Evolutionary conservation across 2,888 invertebrate species (phyloP).

Genomic region (Cataglyphis livida): DNA sequence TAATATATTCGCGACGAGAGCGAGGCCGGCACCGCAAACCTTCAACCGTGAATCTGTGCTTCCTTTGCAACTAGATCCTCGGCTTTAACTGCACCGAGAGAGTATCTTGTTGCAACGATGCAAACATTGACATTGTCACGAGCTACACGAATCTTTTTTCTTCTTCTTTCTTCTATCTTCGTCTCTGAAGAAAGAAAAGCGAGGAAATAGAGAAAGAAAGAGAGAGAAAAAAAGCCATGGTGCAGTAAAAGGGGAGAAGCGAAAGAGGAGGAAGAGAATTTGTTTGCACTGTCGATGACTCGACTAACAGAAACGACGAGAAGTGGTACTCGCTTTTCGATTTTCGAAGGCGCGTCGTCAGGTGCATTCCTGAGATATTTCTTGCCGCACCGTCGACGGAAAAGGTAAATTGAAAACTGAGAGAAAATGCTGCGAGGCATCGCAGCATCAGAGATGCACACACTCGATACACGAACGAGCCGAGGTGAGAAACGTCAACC

Average conservation of each 20-base stretch:
- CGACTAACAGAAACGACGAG: conserved; percentile 75
- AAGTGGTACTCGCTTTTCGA: conserved; percentile 53
- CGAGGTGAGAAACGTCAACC: conserved; percentile 47
- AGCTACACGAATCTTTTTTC: conserved; percentile 64
- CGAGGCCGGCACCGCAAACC: conserved; percentile 70
- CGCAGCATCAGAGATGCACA: not conserved
- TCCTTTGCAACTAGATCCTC: conserved; percentile 71
- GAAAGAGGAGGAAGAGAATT: conserved; percentile 50
- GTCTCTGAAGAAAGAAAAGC: conserved; percentile 14
- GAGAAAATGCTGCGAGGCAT: conserved; percentile 40
- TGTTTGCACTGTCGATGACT: conserved; percentile 78
- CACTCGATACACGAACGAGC: conserved; percentile 35
- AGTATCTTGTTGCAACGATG: conserved; percentile 76
- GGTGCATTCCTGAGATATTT: conserved; percentile 56
- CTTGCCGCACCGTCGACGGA: conserved; percentile 20
- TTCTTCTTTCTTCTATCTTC: conserved; percentile 14
- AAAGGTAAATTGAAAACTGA: conserved; percentile 40
- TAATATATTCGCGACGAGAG: conserved; percentile 71
- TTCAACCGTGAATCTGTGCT: conserved; percentile 73
- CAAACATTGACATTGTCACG: conserved; percentile 82
- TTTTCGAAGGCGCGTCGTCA: conserved; percentile 53
- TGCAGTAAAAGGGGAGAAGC: conserved; percentile 62
- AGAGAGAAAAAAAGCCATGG: conserved; percentile 5
- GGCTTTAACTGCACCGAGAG: conserved; percentile 68
- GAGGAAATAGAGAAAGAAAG: not conserved